These are phyloP conservation scores for Sarotherodon lohbergeri DNA, from an alignment of 2,113 vertebrate species.

Conservation along the genomic window DNA sequence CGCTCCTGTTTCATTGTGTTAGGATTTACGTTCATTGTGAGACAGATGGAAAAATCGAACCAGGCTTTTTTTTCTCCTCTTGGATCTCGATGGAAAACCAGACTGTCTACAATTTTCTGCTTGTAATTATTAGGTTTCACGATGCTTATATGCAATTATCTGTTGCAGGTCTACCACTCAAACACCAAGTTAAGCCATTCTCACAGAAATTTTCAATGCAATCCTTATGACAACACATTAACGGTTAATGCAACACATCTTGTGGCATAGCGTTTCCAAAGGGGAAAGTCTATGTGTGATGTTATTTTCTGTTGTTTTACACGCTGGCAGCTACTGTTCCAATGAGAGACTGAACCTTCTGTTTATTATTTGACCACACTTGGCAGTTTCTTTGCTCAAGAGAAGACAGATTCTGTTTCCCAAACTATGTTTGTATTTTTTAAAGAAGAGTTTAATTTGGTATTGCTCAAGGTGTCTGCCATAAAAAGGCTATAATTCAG, in stretches of 20 bases:
- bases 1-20: conserved; percentile 59
- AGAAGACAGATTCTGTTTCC: conserved; percentile 26
- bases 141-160: conserved; percentile 61
- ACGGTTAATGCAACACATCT: conserved; percentile 34
- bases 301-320: conserved; percentile 41
- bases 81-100: conserved; percentile 66
- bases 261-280: conserved; percentile 38
- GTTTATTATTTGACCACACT: conserved; percentile 42
- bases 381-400: background rate
- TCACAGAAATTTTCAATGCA: conserved; percentile 49
- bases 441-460: conserved; percentile 31
- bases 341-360: background rate
- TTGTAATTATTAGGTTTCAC: conserved; percentile 73
- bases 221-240: conserved; percentile 53
- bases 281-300: conserved; percentile 25
- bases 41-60: conserved; percentile 66
- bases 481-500: background rate
- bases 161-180: conserved; percentile 65
- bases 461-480: background rate
- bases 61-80: conserved; percentile 9
- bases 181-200: conserved; percentile 59
- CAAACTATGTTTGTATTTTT: conserved; percentile 35
- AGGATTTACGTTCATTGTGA: conserved; percentile 53
- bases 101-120: conserved; percentile 60
- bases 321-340: conserved; percentile 44